A percentile compares a stretch with the other conserved stretches of the same genome.
Conservation (phyloP, 53 echinoderm and acorn worm genomes). For the Temnopleurus reevesii region DNA sequence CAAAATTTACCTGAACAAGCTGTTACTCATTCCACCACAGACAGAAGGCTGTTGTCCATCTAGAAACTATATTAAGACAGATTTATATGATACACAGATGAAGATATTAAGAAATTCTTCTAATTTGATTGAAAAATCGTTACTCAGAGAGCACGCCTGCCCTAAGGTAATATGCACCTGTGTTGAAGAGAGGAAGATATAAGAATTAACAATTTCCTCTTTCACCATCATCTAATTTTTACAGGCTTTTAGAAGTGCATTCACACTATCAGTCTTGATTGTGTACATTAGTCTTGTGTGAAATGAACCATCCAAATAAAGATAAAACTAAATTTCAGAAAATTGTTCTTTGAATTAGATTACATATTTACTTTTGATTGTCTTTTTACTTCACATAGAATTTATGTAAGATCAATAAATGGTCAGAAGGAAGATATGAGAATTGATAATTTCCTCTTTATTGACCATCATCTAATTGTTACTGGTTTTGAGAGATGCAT, state of each 20-base stretch:
- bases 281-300: too few species aligned
- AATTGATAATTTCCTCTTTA: conserved; percentile 20
- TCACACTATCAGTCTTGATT: background rate
- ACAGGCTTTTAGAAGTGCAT: background rate
- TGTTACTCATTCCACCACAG: background rate
- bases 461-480: background rate
- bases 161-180: conserved; percentile 3
- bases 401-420: too few species aligned
- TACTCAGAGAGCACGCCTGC: background rate
- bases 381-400: too few species aligned
- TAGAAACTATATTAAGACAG: background rate
- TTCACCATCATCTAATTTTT: background rate
- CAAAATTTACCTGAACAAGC: background rate
- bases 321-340: too few species aligned
- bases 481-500: too few species aligned
- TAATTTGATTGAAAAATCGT: background rate
- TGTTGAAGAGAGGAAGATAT: background rate
- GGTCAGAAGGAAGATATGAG: background rate
- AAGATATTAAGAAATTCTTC: background rate
- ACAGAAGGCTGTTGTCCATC: background rate
- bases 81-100: background rate
- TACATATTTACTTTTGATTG: too few species aligned
- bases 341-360: too few species aligned
- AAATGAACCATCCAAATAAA: too few species aligned
- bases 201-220: conserved; percentile 28